Evolutionary conservation across 1,140 invertebrate species (phyloP), one percentile per base, ranked within the genome.

Genomic region (Neodiprion virginianus): DNA sequence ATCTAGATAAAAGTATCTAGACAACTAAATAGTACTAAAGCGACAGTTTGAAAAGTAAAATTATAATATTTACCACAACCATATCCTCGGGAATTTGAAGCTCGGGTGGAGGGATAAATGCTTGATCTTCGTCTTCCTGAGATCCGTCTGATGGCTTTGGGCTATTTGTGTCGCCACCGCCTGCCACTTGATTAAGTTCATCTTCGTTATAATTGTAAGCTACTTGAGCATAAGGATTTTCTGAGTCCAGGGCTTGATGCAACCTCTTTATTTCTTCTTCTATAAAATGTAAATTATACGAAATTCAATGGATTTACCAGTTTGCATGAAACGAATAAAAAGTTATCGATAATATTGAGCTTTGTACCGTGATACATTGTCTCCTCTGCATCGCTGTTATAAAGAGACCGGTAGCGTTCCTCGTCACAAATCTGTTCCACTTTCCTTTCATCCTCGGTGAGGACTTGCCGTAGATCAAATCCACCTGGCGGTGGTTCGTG

Each of bases 191-290:
- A 74, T 73, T 82, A 40, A 79, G 82, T 48, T 86, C 87, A 71
- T 90, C 89, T 47, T 91, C 87, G 49, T 94, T 94, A 84, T 98
- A 97, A 79, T 92, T 94, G 83, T 95, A 97, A 7, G 91, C 92
- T 11, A 97, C 94, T 88, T 96, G 94, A 72, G 92, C 93, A 82
- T 97, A 98, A 17, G 89, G 87, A 75, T 90, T 90, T 79, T 93
- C 92, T 47, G 89, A 89, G 75, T 91, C 92, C 69, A 94, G 84
- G 5, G 92, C 92, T 85, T 95, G 92, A 79, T 96, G 94, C 66
- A 96, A 90, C 50, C 96, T 89, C 87, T 98, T 98, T 82, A 96
- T 90, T 87, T 97, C 96, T 86, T 98, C 97, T 88, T 98, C 96
- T 97, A 86, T 49, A 89, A 85, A 77, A 75, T 73, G 61, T 76